A percentile compares a stretch with the other conserved stretches of the same genome.
Evolutionary conservation across 2,888 invertebrate species (phyloP).

Genomic region (Leptinotarsa tumamoca): DNA sequence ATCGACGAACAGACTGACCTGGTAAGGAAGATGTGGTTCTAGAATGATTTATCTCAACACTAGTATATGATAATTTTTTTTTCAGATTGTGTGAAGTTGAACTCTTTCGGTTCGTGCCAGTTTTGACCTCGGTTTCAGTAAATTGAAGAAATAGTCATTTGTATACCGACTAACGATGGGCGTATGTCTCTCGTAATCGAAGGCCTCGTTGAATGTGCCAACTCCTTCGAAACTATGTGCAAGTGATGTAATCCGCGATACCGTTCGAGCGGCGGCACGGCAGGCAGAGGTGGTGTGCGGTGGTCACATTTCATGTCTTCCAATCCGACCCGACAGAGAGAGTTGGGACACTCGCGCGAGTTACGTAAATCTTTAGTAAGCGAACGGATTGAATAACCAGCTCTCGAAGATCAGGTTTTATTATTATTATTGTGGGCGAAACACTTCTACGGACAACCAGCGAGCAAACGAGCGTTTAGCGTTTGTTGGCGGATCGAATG

Average conservation of each 20-base stretch:
- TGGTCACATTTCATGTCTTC: slow-evolving; percentile 19
- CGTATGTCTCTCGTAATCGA: slow-evolving; percentile 10
- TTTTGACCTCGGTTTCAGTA: not conserved
- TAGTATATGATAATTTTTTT: not conserved
- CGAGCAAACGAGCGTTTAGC: slow-evolving; percentile 2
- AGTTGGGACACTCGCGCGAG: slow-evolving; percentile 17
- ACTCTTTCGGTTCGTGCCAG: not conserved
- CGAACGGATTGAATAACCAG: slow-evolving; percentile 12
- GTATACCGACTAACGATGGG: slow-evolving; percentile 1
- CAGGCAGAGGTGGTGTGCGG: not conserved
- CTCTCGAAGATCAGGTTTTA: slow-evolving; percentile 10
- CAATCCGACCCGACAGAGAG: not conserved
- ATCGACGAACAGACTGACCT: no score
- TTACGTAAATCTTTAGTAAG: slow-evolving; percentile 12
- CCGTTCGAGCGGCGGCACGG: slow-evolving; percentile 22
- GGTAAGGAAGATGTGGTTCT: no score
- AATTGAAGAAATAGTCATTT: not conserved
- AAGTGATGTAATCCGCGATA: slow-evolving; percentile 33
- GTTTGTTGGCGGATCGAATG: not conserved
- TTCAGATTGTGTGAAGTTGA: not conserved
- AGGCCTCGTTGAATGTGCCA: slow-evolving; percentile 19
- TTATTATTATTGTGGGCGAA: slow-evolving; percentile 16
- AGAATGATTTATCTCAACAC: no score
- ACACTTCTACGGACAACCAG: not conserved
- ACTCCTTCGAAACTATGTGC: slow-evolving; percentile 35